Evolutionary conservation across 1,140 invertebrate species (phyloP), one percentile per base, ranked within the genome.

Genomic region (Neotoxoptera formosana): DNA sequence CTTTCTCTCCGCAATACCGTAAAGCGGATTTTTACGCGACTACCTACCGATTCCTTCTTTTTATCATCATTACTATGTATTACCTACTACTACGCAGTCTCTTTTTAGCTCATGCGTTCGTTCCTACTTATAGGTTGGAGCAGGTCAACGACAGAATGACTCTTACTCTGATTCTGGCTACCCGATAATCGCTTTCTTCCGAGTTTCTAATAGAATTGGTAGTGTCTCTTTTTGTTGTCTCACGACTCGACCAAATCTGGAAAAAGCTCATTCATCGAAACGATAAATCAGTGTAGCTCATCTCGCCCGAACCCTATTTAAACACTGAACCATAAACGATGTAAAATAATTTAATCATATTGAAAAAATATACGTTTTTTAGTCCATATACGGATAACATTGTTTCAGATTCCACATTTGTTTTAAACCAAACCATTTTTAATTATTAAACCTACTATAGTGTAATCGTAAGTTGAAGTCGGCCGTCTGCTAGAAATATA

Each of bases 131-230:
- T 45, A 21, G 47, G 91, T 93, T 93, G 91, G 91, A 93, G 60
- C 81, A 93, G 91, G 91, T 93, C 91, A 93, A 86, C 14, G 91
- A 84, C 91, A 84, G 81, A 56, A 86, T 86, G 91, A 93, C 48
- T 93, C 81, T 84, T 93, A 30, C 23, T 23, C n/a, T 21, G 34
- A 51, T 93, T 93, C 76, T 36, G 81, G 41, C 84, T 92, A 92
- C 45, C n/a, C 6, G 21, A 48, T 76, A 2, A 76, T 14, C 21
- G 41, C 48, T 93, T 93, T 84, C 81, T 86, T 53, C 9, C 0
- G 25, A 86, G 48, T 93, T 84, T 53, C 34, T 25, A 84, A 90
- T 56, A 17, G 17, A 51, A 88, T 51, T 51, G 41, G 41, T 41
- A 41, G 41, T 41, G 30, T 51, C 45, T 88, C 20, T 34, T 88